Percentiles rank a stretch among this genome's conserved stretches.
These are phyloP conservation scores for Mus pahari DNA, from an alignment of 2,113 vertebrate species.

Conservation along the genomic window DNA sequence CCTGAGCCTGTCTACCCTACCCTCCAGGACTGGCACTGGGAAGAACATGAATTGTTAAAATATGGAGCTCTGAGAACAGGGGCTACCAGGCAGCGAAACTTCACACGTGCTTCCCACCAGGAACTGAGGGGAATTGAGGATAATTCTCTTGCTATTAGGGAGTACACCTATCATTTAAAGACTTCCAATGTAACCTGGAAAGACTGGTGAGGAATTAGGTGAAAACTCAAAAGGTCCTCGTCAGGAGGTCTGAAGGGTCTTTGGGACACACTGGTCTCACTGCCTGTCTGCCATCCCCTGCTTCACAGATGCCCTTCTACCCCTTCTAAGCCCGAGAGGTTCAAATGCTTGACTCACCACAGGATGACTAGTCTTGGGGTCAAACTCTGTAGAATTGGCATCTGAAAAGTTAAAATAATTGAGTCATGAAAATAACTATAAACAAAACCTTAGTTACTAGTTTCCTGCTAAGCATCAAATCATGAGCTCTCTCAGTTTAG, in stretches of 20 bases:
- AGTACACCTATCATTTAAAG: neutral
- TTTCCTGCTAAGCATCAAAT: conserved; percentile 1
- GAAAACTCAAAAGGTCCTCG: neutral
- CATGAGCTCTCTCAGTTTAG: conserved; percentile 4
- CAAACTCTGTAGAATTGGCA: conserved; percentile 98
- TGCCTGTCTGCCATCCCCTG: neutral
- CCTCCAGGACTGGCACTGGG: neutral
- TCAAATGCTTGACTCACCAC: conserved; percentile 89
- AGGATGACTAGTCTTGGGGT: conserved; percentile 93
- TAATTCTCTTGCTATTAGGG: neutral
- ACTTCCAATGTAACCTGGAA: neutral
- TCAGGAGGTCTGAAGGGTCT: neutral
- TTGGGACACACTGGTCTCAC: neutral
- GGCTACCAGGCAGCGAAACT: neutral
- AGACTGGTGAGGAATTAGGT: neutral
- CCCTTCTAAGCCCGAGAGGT: neutral
- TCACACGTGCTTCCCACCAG: rapidly evolving
- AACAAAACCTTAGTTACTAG: conserved; percentile 26
- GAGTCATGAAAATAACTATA: conserved; percentile 58
- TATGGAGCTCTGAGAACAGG: neutral
- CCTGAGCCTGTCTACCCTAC: neutral
- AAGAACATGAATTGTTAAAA: neutral
- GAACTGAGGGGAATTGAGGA: neutral
- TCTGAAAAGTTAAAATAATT: conserved; percentile 85
- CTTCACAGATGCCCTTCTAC: rapidly evolving